Conservation (phyloP, 1,140 invertebrate species). For the Formica selysi region DNA sequence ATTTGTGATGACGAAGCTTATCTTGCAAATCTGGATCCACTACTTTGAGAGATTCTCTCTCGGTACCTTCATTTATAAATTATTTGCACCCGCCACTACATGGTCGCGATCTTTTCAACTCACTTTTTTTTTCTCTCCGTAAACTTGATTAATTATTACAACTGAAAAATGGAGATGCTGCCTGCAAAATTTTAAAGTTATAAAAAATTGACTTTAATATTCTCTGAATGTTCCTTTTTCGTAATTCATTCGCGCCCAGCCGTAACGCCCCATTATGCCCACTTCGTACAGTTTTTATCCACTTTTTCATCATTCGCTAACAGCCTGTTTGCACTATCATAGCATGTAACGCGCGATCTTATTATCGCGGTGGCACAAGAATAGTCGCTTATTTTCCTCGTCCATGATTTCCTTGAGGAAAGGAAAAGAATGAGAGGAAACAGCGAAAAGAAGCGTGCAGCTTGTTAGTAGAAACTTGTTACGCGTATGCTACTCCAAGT, state of each 20-base stretch:
- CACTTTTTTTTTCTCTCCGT: neutral
- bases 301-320: slow-evolving; percentile 57
- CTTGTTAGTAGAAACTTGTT: slow-evolving; percentile 75
- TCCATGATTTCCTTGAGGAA: neutral
- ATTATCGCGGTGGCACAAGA: slow-evolving; percentile 68
- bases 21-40: neutral
- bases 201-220: neutral
- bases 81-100: neutral
- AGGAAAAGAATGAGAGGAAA: slow-evolving; percentile 4
- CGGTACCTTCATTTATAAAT: neutral
- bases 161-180: neutral
- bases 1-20: neutral
- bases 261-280: neutral
- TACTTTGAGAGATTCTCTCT: neutral
- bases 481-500: slow-evolving; percentile 65
- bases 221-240: neutral
- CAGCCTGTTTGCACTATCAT: slow-evolving; percentile 60
- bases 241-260: neutral
- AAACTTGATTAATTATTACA: slow-evolving; percentile 7
- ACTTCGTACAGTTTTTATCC: neutral
- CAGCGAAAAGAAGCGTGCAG: slow-evolving; percentile 47
- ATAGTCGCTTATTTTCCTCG: slow-evolving; percentile 63
- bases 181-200: too few species aligned
- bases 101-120: neutral
- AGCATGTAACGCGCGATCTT: slow-evolving; percentile 52